phyloP scores from a whole-genome alignment of 2,888 invertebrate genomes.

The Neocrepidodera transversa region DNA sequence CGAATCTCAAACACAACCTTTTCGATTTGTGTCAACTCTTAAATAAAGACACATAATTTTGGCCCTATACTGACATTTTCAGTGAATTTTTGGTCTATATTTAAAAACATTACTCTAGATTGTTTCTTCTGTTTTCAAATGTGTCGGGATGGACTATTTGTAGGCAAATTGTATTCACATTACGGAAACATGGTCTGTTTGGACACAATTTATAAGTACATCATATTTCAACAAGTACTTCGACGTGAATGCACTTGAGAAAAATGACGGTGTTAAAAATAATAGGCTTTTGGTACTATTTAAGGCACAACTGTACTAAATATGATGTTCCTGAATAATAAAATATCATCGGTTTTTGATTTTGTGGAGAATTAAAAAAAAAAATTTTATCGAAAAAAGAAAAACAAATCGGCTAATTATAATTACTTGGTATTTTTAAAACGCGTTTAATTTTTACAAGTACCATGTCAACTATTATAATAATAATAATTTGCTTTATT shows the following conservation, averaged over 20 bases:
- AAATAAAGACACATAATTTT: too few relatives aligned
- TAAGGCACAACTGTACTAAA: not conserved
- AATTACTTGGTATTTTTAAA: too few relatives aligned
- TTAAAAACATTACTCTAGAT: constrained; percentile 6
- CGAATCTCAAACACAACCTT: too few relatives aligned
- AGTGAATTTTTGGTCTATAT: constrained; percentile 6
- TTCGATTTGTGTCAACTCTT: too few relatives aligned
- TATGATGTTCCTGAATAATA: constrained; percentile 3
- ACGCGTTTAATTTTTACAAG: too few relatives aligned
- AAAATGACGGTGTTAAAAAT: not conserved
- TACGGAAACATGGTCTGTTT: too few relatives aligned
- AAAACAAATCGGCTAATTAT: not conserved
- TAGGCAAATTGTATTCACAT: too few relatives aligned
- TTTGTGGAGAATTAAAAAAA: constrained; percentile 1
- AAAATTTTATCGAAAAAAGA: not conserved
- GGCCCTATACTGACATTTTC: not conserved
- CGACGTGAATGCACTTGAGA: not conserved
- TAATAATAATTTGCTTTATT: too few relatives aligned
- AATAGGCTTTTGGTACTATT: not conserved
- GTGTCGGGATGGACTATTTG: not conserved
- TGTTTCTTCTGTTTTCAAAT: constrained; percentile 4
- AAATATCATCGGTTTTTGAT: constrained; percentile 2
- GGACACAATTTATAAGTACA: not conserved
- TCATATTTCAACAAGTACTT: too few relatives aligned
- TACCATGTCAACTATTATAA: too few relatives aligned